A percentile compares a stretch with the other conserved stretches of the same genome.
Evolutionary conservation across 2,113 vertebrate genomes (phyloP).

Genomic region (Brienomyrus longianalis): DNA sequence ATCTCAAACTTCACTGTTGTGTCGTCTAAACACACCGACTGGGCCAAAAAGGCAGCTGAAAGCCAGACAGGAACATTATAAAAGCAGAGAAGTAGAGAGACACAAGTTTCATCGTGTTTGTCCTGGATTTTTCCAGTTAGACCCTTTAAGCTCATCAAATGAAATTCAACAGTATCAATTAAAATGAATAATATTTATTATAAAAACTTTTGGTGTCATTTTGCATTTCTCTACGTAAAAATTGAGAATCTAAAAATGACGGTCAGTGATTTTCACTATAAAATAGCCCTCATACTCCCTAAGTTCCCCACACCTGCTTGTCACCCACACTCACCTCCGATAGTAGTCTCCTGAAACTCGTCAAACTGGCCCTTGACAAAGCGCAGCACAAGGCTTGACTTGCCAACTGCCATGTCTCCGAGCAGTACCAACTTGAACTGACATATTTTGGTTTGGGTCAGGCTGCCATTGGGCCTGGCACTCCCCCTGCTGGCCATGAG

Average conservation of each 20-base stretch:
- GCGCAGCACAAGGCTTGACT: constrained; percentile 73
- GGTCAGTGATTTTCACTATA: neutral
- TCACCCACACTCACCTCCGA: constrained; percentile 61
- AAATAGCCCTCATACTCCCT: neutral
- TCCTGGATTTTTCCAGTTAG: neutral
- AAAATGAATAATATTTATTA: neutral
- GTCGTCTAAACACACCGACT: constrained; percentile 73
- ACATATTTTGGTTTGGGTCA: constrained; percentile 74
- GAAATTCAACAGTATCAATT: neutral
- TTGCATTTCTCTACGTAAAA: neutral
- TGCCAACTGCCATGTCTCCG: constrained; percentile 75
- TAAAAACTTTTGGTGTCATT: neutral
- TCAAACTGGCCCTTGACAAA: constrained; percentile 78
- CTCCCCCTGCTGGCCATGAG: constrained; percentile 66
- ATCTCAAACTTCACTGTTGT: constrained; percentile 80
- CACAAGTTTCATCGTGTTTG: neutral
- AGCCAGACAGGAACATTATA: neutral
- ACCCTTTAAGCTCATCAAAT: neutral
- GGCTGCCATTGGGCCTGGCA: constrained; percentile 60
- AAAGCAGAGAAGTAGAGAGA: neutral
- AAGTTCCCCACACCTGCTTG: neutral
- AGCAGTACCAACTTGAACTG: constrained; percentile 76
- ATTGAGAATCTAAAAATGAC: neutral
- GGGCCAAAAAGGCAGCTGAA: constrained; percentile 72
- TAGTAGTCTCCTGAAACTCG: constrained; percentile 76